Percentiles rank a stretch among this genome's conserved stretches.
These are phyloP conservation scores for Florisuga fusca DNA, from an alignment of 2,797 vertebrate genomes.

Conservation along the genomic window DNA sequence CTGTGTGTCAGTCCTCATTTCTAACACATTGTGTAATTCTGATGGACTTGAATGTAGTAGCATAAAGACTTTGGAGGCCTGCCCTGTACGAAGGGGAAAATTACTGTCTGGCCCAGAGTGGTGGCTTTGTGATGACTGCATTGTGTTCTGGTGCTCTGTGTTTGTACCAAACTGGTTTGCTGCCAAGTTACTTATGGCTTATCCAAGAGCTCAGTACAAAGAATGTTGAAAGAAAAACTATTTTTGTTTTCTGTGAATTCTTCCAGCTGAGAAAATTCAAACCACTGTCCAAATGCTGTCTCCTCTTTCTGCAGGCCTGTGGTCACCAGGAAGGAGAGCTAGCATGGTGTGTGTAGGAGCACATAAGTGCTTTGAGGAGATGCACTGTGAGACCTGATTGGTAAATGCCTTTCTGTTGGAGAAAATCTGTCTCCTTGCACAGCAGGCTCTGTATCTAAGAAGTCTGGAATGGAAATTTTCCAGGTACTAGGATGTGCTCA, in stretches of 20 bases:
- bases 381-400: background rate
- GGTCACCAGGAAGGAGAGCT: background rate
- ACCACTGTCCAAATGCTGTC: background rate
- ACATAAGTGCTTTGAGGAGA: background rate
- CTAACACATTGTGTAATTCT: background rate
- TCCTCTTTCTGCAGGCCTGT: background rate
- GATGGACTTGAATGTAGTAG: background rate
- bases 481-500: fast-evolving
- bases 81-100: slow-evolving; percentile 10
- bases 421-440: background rate
- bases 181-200: slow-evolving; percentile 57
- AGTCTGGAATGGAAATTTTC: background rate
- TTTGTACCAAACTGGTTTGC: slow-evolving; percentile 53
- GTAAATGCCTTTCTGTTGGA: background rate
- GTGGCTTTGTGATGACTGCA: slow-evolving; percentile 54
- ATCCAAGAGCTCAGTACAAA: slow-evolving; percentile 44
- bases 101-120: slow-evolving; percentile 42
- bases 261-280: slow-evolving; percentile 32
- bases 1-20: background rate
- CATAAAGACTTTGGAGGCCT: slow-evolving; percentile 43
- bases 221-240: slow-evolving; percentile 52
- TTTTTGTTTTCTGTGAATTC: slow-evolving; percentile 46
- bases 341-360: background rate
- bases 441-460: background rate
- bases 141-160: slow-evolving; percentile 43